These are phyloP conservation scores for Hippotragus niger DNA, from an alignment of 2,113 vertebrate species.

Conservation along the genomic window DNA sequence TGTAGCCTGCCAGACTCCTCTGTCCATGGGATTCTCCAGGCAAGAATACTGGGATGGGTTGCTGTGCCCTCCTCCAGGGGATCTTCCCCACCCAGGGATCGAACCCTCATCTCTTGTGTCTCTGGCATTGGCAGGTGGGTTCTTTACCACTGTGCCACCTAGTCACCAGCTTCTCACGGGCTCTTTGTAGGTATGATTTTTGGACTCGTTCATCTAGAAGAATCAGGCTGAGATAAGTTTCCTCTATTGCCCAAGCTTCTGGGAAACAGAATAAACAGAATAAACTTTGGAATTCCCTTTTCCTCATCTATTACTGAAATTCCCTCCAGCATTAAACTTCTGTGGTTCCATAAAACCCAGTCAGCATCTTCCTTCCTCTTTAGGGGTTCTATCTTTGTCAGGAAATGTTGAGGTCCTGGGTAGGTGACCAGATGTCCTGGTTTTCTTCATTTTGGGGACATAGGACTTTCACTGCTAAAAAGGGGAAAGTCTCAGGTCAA, in stretches of 20 bases:
- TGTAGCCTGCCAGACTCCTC: neutral
- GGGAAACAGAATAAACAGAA: neutral
- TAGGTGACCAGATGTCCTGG: neutral
- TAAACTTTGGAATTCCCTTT: neutral
- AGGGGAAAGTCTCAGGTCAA: neutral
- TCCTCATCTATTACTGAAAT: neutral
- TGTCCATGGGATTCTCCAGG: neutral
- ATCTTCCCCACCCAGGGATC: neutral
- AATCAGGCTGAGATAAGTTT: neutral
- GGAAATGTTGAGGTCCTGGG: neutral
- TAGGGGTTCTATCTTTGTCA: neutral
- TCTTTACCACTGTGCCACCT: neutral
- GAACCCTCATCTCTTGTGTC: neutral
- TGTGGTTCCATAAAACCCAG: neutral
- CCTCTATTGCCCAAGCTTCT: neutral
- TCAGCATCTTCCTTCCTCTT: neutral
- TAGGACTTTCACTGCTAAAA: neutral
- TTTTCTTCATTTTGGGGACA: neutral
- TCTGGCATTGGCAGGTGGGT: neutral
- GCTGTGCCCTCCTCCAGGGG: neutral
- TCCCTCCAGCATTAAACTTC: neutral
- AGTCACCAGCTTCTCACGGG: neutral
- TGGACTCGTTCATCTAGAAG: neutral
- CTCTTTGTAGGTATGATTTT: neutral
- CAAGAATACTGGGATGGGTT: neutral